A percentile compares a stretch with the other conserved stretches of the same genome.
phyloP scores from a whole-genome alignment of 2,888 invertebrate genomes.

The Chesias legatella region DNA sequence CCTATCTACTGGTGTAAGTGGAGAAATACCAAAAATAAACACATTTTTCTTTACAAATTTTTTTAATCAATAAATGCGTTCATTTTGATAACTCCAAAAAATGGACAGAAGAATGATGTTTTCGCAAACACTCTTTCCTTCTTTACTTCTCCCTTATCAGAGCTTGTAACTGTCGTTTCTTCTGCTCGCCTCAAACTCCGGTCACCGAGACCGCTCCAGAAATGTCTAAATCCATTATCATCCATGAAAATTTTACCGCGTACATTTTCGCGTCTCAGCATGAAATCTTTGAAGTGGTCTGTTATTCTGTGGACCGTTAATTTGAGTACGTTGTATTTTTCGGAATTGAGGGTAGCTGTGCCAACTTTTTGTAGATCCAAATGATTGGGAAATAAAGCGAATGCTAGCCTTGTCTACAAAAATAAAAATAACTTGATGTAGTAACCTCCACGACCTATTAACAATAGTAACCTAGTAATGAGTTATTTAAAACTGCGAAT shows the following conservation, averaged over 20 bases:
- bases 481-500: too few relatives aligned
- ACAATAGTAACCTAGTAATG: too few relatives aligned
- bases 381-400: slow-evolving; percentile 36
- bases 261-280: slow-evolving; percentile 34
- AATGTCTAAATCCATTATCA: slow-evolving; percentile 55
- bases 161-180: too few relatives aligned
- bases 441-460: too few relatives aligned
- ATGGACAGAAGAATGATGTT: slow-evolving; percentile 60
- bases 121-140: slow-evolving; percentile 31
- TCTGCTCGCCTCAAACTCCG: slow-evolving; percentile 39
- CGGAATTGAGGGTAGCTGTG: slow-evolving; percentile 41
- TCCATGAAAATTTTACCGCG: slow-evolving; percentile 47
- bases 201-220: slow-evolving; percentile 46
- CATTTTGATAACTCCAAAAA: slow-evolving; percentile 57
- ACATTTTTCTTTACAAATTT: not conserved
- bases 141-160: slow-evolving; percentile 1
- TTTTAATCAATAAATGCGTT: slow-evolving; percentile 36
- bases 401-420: slow-evolving; percentile 26
- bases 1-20: too few relatives aligned
- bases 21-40: not conserved
- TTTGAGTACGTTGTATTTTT: slow-evolving; percentile 53
- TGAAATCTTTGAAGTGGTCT: slow-evolving; percentile 52
- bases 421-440: slow-evolving; percentile 1
- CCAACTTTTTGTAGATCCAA: slow-evolving; percentile 55
- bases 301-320: slow-evolving; percentile 44